Percentiles rank a stretch among this genome's conserved stretches.
Evolutionary conservation across 2,113 vertebrate genomes (phyloP).

Genomic region (Hemibagrus wyckioides): DNA sequence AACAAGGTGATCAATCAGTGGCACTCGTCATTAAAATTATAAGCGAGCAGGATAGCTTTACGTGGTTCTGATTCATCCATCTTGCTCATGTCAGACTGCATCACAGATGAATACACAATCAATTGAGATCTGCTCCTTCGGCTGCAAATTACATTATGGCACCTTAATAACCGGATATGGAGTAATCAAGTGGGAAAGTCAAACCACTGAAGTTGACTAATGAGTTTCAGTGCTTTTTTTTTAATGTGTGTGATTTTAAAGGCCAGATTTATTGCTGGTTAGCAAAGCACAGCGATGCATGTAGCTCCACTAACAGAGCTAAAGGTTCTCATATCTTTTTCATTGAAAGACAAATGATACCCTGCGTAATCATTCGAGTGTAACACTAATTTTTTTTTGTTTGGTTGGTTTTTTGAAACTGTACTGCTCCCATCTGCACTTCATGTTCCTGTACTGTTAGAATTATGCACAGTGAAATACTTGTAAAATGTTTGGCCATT

Average conservation of each 20-base stretch:
- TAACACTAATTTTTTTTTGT: background rate
- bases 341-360: background rate
- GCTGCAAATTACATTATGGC: conserved; percentile 22
- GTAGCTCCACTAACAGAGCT: background rate
- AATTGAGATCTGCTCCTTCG: conserved; percentile 4
- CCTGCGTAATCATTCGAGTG: background rate
- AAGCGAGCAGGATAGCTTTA: background rate
- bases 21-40: background rate
- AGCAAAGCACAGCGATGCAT: background rate
- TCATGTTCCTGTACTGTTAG: background rate
- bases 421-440: background rate
- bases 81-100: background rate
- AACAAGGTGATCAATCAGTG: conserved; percentile 16
- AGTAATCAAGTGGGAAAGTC: background rate
- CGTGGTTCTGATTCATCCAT: conserved; percentile 11
- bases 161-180: background rate
- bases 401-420: background rate
- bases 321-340: background rate
- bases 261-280: background rate
- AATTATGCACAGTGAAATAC: conserved; percentile 5
- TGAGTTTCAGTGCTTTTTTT: conserved; percentile 6
- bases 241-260: background rate
- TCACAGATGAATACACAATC: conserved; percentile 21
- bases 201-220: background rate
- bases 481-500: conserved; percentile 41